Base-by-base conservation (phyloP, 92 coral and sea anemone genomes). In the Siderastrea siderea region DNA sequence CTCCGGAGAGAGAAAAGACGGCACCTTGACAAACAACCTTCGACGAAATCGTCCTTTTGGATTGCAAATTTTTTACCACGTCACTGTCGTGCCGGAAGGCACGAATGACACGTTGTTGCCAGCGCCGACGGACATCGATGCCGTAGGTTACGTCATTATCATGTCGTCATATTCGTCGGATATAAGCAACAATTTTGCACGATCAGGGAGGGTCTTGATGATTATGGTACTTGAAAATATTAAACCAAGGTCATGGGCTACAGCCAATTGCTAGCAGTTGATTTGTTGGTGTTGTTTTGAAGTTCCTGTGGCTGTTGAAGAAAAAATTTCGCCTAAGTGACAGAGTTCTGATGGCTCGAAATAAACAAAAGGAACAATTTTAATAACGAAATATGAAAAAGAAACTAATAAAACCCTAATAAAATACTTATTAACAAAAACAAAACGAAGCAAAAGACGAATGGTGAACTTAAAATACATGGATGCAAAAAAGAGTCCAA, bases 61-160 rank as follows among this genome's bases (percentile, higher is more conserved):
- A 72, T 58, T 71, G 79, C 87, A 71, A 71, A 83, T 72, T 60
- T 69, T 60, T 2, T 3, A 72, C 55, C 72, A 81, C 86, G 86
- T 81, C 86, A 81, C 77, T 38, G 80, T 49, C 87, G 69, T 83
- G 80, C 80, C 80, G 87, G 87, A 83, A 83, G 87, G 72, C 80
- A 83, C 87, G 87, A 83, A 72, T 11, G 68, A 26, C 16, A 8
- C 6, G 26, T 64, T 15, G 7, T 47, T 12, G 43, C 67, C 15
- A 5, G 47, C 48, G 68, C 72, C 65, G 64, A 57, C 77, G 67
- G 47, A 55, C 53, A 57, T 68, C 38, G 13, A 43, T 57, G 50
- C 38, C 66, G 68, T 9, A 1, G 52, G 67, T 58, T 63, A 45
- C 81, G 81, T 77, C 68, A 75, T 58, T 58, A 10, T 15, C 48